Percentiles rank a stretch among this genome's conserved stretches.
Evolutionary conservation across 2,888 invertebrate genomes (phyloP).

Genomic region (Trachelus iudaicus): DNA sequence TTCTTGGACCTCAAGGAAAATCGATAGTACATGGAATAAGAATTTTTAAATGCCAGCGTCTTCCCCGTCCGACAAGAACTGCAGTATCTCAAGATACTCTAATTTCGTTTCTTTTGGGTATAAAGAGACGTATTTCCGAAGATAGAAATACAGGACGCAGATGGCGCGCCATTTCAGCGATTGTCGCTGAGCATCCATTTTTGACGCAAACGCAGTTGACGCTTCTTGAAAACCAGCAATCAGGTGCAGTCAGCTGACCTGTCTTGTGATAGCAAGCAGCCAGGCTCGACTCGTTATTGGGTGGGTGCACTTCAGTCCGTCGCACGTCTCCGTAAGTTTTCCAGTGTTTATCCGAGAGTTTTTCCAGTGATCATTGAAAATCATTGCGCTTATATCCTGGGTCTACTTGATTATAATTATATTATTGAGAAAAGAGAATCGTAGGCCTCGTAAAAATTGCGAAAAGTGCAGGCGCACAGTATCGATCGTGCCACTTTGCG

Average conservation of each 20-base stretch:
- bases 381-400: not conserved
- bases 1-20: not conserved
- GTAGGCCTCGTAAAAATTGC: not conserved
- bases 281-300: conserved; percentile 46
- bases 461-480: conserved; percentile 25
- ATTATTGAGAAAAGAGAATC: not conserved
- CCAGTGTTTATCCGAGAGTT: not conserved
- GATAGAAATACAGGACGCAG: not conserved
- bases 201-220: not conserved
- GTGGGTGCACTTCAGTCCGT: conserved; percentile 45
- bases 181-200: not conserved
- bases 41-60: not conserved
- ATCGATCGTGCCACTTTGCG: conserved; percentile 50
- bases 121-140: not conserved
- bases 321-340: conserved; percentile 31
- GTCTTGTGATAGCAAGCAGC: conserved; percentile 60
- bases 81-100: not conserved
- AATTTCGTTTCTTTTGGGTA: too few species aligned
- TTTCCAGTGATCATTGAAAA: not conserved
- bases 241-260: conserved; percentile 64
- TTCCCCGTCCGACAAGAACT: not conserved
- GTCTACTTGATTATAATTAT: not conserved
- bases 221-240: conserved; percentile 16
- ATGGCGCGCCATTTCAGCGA: not conserved
- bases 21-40: not conserved